Conservation (phyloP, 2,797 vertebrate genomes). For the Danio tinwini region DNA sequence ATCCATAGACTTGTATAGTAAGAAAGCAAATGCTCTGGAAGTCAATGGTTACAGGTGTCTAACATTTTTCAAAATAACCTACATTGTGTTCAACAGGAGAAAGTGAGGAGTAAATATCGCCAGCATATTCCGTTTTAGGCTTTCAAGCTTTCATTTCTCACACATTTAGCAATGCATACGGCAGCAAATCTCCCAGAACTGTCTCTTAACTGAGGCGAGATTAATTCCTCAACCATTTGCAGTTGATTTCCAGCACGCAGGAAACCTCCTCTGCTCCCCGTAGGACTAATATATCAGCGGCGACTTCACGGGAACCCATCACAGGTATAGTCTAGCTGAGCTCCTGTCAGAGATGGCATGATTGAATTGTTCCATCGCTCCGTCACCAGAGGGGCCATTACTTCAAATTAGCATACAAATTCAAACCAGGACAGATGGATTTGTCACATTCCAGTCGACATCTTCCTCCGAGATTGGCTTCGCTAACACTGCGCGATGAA, state of each 20-base stretch:
- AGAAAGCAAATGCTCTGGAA: too few relatives aligned
- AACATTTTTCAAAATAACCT: too few relatives aligned
- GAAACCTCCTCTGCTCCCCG: slow-evolving; percentile 70
- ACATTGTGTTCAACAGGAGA: too few relatives aligned
- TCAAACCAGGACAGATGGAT: slow-evolving; percentile 87
- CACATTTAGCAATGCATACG: slow-evolving; percentile 30
- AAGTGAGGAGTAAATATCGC: too few relatives aligned
- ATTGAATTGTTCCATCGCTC: slow-evolving; percentile 86
- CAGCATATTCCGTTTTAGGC: too few relatives aligned
- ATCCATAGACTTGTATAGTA: too few relatives aligned
- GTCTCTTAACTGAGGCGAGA: slow-evolving; percentile 63
- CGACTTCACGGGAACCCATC: slow-evolving; percentile 73
- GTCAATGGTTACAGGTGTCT: too few relatives aligned
- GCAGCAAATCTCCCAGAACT: slow-evolving; percentile 66
- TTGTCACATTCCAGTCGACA: slow-evolving; percentile 85
- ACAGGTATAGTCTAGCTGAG: slow-evolving; percentile 71
- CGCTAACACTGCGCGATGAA: slow-evolving; percentile 79
- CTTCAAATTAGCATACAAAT: slow-evolving; percentile 90
- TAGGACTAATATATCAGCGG: slow-evolving; percentile 79
- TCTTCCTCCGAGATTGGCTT: slow-evolving; percentile 82
- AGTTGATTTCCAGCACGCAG: slow-evolving; percentile 73
- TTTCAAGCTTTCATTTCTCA: background rate
- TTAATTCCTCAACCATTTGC: slow-evolving; percentile 70
- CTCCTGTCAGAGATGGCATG: slow-evolving; percentile 82
- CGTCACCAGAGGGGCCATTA: slow-evolving; percentile 86